Base-by-base conservation (phyloP, 2,113 vertebrate species). In the Macroglossus sobrinus region DNA sequence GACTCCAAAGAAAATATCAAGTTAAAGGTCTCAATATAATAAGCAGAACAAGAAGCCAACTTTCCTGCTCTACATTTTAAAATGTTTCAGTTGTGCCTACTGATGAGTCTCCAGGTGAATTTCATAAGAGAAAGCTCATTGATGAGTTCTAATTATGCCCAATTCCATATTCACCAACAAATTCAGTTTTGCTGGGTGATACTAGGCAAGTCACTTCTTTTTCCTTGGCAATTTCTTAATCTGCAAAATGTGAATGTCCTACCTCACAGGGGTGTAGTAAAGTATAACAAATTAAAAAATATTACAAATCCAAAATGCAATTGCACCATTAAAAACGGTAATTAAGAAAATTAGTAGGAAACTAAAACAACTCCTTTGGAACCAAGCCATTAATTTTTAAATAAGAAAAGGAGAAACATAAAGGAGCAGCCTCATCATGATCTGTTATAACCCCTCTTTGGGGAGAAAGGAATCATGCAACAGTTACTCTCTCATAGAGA, bases 321-420 rank as follows among this genome's bases (percentile, higher is more conserved):
- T 63, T 84, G 82, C 21, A 55, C 53, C 61, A 96, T 81, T 92
- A 94, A 92, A 63, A 94, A 76, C 2, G 57, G 33, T 88, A 95
- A 95, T 84, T 95, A 95, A 92, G 64, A 85, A 96, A 97, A 94
- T 94, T 89, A 84, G 75, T 88, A 92, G 55, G 45, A 80, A 87
- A 88, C 35, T 33, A 57, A 78, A 76, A 84, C 43, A 91, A 96
- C 53, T 89, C 59, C 76, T 96, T 93, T 95, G 64, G 76, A 97
- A 91, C 35, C 19, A 72, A 18, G 35, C 26, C 71, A 94, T 94
- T 80, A 63, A 80, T 96, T 79, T 92, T 89, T 91, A 89, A 97
- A 53, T 75, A 79, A 94, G 59, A 53, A 68, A 95, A 66, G 24
- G 5, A 94, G 68, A 61, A 61, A n/a, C 19, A 78, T 24, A 71